phyloP scores from a whole-genome alignment of 2,113 vertebrate genomes.

The Tricholaema leucomelas region DNA sequence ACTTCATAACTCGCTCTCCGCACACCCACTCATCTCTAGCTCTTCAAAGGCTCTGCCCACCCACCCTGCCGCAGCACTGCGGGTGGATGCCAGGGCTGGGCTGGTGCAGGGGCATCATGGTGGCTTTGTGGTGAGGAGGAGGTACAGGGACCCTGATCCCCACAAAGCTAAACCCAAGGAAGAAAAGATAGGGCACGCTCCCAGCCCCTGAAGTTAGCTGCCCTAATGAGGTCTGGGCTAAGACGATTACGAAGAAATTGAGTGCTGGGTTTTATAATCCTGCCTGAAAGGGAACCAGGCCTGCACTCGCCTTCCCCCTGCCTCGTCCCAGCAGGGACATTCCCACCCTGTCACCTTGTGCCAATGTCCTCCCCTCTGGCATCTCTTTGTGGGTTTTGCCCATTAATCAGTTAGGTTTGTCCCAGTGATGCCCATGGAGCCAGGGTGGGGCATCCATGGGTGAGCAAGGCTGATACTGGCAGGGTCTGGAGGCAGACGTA shows the following conservation, averaged over 20 bases:
- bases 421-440: rapidly evolving
- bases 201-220: neutral
- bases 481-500: rapidly evolving
- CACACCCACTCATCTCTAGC: neutral
- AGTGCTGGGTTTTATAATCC: neutral
- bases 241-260: neutral
- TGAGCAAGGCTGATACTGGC: neutral
- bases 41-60: conserved; percentile 7
- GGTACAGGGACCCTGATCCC: neutral
- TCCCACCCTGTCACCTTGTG: rapidly evolving
- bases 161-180: neutral
- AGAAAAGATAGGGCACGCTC: neutral
- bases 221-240: neutral
- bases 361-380: rapidly evolving
- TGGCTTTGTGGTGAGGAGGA: rapidly evolving
- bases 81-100: rapidly evolving
- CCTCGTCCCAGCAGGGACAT: rapidly evolving
- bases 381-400: rapidly evolving
- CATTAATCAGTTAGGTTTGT: rapidly evolving
- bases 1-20: neutral
- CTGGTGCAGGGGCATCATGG: rapidly evolving
- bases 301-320: neutral
- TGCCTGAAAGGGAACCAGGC: neutral
- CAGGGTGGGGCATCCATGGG: rapidly evolving
- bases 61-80: rapidly evolving